Base-by-base conservation (phyloP, 2,888 invertebrate species). In the Tenthredo scrophulariae region DNA sequence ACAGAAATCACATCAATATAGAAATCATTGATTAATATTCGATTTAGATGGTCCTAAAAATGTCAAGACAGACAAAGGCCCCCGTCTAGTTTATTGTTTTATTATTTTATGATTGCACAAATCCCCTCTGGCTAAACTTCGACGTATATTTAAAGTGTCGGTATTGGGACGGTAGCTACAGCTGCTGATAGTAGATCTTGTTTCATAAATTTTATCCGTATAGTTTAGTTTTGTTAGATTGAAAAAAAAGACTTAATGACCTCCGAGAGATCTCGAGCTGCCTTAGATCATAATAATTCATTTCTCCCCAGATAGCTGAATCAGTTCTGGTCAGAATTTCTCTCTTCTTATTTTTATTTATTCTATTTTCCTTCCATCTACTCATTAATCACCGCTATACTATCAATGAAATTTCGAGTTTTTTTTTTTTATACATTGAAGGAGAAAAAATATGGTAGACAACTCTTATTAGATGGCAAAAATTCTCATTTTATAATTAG, bases 221-320 rank as follows among this genome's bases (percentile, higher is more conserved):
- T 26, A 15, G 62, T 67, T 13, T 18, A 26, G 33, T 67, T 18
- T 7, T 18, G 29, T 4, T 62, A 13, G 15, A 74, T 43, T 70
- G 9, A 70, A 13, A 74, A 29, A 74, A 43, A 74, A 40, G 18
- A 43, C 10, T 74, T 22, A 74, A 74, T 74, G 40, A 74, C 22
- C 37, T 7, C 37, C 22, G 40, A 26, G 9, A 40, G 40, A 37
- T 37, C 37, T 37, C n/a, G n/a, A 40, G 46, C 46, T 46, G 15
- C 3, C 46, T 40, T 40, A 22, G 43, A 74, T 74, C 22, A 22
- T 18, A 40, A 74, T 74, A 74, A 74, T 74, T 74, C 22, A 74
- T 74, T 74, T 9, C 22, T 43, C 37, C 18, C 18, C 4, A 9
- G 37, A 37, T 4, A 26, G 62, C 26, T 62, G 62, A 26, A 62